These are phyloP conservation scores for Uropsilus gracilis DNA, from an alignment of 2,113 vertebrate species.

Conservation along the genomic window DNA sequence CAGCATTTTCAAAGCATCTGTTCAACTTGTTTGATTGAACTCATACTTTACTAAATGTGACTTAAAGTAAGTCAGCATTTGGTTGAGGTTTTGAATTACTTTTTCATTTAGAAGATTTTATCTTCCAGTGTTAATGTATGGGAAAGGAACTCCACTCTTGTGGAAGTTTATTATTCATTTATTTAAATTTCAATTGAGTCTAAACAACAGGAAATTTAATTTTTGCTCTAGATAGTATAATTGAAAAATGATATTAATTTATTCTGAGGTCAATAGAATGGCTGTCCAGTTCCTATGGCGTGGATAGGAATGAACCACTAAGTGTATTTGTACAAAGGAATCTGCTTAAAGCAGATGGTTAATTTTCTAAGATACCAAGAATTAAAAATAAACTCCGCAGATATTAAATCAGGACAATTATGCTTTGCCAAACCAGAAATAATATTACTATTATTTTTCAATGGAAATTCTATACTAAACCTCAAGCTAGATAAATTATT, in stretches of 20 bases:
- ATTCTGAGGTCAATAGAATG: not conserved
- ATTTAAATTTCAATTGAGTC: slow-evolving; percentile 46
- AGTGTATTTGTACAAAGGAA: not conserved
- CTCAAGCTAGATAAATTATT: not conserved
- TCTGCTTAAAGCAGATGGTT: not conserved
- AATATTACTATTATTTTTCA: not conserved
- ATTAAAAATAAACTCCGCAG: not conserved
- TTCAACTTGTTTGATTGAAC: not conserved
- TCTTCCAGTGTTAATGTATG: not conserved
- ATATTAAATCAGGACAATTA: not conserved
- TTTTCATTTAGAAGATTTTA: slow-evolving; percentile 19
- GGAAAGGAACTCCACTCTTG: slow-evolving; percentile 2
- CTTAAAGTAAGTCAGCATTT: slow-evolving; percentile 15
- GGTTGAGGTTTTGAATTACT: not conserved
- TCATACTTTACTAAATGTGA: not conserved
- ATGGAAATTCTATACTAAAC: not conserved
- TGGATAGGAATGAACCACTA: not conserved
- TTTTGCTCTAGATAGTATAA: slow-evolving; percentile 4
- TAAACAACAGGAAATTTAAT: slow-evolving; percentile 50
- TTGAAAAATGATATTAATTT: not conserved
- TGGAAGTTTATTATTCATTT: not conserved
- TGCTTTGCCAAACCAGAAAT: not conserved
- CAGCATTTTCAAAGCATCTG: not conserved
- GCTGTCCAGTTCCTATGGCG: not conserved
- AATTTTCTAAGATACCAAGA: not conserved